Evolutionary conservation across 2,113 vertebrate genomes (phyloP).

Genomic region (Hiodon tergisus): DNA sequence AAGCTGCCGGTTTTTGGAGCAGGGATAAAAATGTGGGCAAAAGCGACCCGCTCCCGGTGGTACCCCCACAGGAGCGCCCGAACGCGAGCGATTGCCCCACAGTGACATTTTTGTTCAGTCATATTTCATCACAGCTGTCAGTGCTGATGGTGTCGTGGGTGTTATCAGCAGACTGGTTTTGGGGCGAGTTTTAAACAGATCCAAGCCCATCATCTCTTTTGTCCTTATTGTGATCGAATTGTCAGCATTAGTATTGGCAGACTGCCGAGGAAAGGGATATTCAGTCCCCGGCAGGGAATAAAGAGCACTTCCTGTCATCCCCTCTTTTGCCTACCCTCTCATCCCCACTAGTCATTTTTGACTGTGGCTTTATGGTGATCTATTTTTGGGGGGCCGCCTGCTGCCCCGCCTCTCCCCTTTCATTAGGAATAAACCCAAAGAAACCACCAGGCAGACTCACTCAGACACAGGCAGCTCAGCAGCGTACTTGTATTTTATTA

Average conservation of each 20-base stretch:
- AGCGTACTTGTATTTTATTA: slow-evolving; percentile 87
- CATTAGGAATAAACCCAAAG: slow-evolving; percentile 79
- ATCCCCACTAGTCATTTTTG: slow-evolving; percentile 11
- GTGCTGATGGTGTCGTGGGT: slow-evolving; percentile 3
- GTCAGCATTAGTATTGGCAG: not conserved
- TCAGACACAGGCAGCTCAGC: slow-evolving; percentile 78
- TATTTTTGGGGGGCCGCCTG: slow-evolving; percentile 20
- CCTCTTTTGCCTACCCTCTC: slow-evolving; percentile 18
- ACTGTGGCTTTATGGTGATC: slow-evolving; percentile 27
- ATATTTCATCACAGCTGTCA: slow-evolving; percentile 41
- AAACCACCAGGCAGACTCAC: slow-evolving; percentile 78
- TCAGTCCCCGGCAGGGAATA: slow-evolving; percentile 30
- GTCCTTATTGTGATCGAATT: not conserved
- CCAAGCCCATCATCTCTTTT: not conserved
- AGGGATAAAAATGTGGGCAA: no score
- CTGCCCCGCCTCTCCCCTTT: slow-evolving; percentile 61
- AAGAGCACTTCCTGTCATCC: slow-evolving; percentile 28
- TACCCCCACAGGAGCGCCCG: slow-evolving; percentile 25
- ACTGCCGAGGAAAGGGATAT: slow-evolving; percentile 4
- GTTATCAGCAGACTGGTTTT: not conserved
- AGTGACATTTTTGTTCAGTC: slow-evolving; percentile 37
- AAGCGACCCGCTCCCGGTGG: no score
- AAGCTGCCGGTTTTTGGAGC: no score
- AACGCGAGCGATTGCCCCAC: slow-evolving; percentile 23
- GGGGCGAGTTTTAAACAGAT: not conserved